A percentile compares a stretch with the other conserved stretches of the same genome.
phyloP scores from a whole-genome alignment of 2,113 vertebrate genomes.

The Burhinus bistriatus region DNA sequence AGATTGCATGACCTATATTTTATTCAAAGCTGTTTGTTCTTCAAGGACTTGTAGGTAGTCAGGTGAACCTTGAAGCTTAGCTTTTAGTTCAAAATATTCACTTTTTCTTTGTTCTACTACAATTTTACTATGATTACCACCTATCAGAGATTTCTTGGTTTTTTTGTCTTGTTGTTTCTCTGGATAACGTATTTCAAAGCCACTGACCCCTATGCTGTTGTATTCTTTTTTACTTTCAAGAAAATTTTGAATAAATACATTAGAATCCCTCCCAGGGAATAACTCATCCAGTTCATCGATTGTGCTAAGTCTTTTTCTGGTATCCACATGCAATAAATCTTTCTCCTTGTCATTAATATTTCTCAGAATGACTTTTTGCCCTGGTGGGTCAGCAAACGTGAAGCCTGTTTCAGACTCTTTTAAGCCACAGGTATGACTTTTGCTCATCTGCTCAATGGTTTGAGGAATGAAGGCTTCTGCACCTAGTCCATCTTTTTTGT shows the following conservation, averaged over 20 bases:
- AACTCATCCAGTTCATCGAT: conserved; percentile 98
- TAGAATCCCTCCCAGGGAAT: conserved; percentile 91
- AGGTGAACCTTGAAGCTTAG: conserved; percentile 95
- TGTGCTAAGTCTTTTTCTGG: conserved; percentile 94
- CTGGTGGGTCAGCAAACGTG: conserved; percentile 88
- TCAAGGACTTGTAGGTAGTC: conserved; percentile 99
- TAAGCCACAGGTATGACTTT: conserved; percentile 92
- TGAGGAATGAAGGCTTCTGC: conserved; percentile 95
- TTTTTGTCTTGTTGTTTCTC: conserved; percentile 97
- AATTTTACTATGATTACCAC: conserved; percentile 97
- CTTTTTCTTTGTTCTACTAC: conserved; percentile 97
- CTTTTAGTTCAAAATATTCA: conserved; percentile 98
- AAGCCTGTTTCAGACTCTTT: conserved; percentile 90
- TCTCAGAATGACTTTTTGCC: conserved; percentile 90
- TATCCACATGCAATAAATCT: conserved; percentile 85
- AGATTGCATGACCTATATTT: conserved; percentile 82
- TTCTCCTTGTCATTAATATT: conserved; percentile 90
- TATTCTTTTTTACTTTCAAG: conserved; percentile 95
- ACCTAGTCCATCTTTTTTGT: conserved; percentile 87
- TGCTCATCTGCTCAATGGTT: conserved; percentile 97
- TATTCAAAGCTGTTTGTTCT: conserved; percentile 96
- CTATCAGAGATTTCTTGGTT: conserved; percentile 94
- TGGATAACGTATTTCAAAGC: conserved; percentile 96
- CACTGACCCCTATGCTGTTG: conserved; percentile 96
- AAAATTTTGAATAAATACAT: conserved; percentile 95